Percentiles rank a stretch among this genome's conserved stretches.
Evolutionary conservation across 2,888 invertebrate species (phyloP).

Genomic region (Ennomos fuscantarius): DNA sequence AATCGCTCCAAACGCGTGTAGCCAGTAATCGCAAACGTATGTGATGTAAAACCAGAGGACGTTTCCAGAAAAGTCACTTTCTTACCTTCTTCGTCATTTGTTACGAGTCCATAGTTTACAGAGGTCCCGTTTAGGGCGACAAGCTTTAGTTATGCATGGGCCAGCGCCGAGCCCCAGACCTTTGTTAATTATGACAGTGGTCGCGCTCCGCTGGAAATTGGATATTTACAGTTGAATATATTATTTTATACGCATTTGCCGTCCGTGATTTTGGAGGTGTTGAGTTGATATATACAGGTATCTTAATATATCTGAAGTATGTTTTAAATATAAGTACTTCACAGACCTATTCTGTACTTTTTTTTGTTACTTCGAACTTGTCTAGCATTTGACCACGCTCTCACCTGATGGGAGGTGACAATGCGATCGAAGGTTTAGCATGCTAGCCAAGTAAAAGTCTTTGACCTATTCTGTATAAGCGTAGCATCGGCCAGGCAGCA

Average conservation of each 20-base stretch:
- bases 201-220: conserved; percentile 64
- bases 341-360: no score
- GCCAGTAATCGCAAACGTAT: conserved; percentile 29
- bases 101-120: conserved; percentile 57
- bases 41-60: conserved; percentile 20
- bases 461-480: no score
- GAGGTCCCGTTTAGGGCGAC: conserved; percentile 54
- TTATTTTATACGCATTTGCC: conserved; percentile 35
- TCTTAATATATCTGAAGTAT: no score
- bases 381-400: no score
- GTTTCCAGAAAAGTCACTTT: conserved; percentile 31
- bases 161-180: conserved; percentile 57
- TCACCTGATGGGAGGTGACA: no score
- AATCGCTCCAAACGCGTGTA: conserved; percentile 3
- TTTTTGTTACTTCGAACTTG: no score
- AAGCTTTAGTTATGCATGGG: conserved; percentile 73
- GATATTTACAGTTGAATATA: conserved; percentile 55
- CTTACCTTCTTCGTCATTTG: conserved; percentile 28
- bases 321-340: no score
- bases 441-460: no score
- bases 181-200: conserved; percentile 77
- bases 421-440: no score
- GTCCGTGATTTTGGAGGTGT: conserved; percentile 18
- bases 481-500: no score
- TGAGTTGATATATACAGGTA: background rate